These are phyloP conservation scores for Mythimna pallens DNA, from an alignment of 2,888 invertebrate genomes.

Conservation along the genomic window DNA sequence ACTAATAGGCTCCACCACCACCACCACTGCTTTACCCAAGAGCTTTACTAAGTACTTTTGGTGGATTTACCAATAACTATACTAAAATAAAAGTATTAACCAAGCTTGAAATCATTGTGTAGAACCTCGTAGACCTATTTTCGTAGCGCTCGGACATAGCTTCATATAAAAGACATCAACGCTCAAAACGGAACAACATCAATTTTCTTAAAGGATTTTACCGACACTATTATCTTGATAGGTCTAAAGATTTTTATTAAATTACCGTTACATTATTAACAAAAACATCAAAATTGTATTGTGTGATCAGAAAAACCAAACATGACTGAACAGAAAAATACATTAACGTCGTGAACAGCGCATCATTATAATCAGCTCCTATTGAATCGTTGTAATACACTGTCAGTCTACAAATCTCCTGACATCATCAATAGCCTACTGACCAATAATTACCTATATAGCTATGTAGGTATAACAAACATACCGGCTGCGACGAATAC, in stretches of 20 bases:
- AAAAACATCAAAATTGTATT: not conserved
- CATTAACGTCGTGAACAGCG: not conserved
- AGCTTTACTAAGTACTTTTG: not conserved
- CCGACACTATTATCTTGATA: not conserved
- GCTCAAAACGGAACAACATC: not conserved
- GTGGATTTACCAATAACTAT: not conserved
- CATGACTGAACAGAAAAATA: not conserved
- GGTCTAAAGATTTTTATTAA: not conserved
- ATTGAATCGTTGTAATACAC: slow-evolving; percentile 2
- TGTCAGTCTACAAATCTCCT: slow-evolving; percentile 5
- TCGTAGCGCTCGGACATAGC: slow-evolving; percentile 2
- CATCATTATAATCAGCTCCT: slow-evolving; percentile 13
- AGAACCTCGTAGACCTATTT: not conserved
- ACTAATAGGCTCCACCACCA: too few relatives aligned
- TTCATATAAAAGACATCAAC: slow-evolving; percentile 59
- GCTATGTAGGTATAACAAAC: slow-evolving; percentile 21
- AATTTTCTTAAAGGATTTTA: not conserved
- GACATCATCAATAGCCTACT: slow-evolving; percentile 42
- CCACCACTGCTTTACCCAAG: not conserved
- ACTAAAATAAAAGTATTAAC: not conserved
- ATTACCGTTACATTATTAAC: slow-evolving; percentile 7
- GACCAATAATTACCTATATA: slow-evolving; percentile 31
- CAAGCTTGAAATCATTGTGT: not conserved
- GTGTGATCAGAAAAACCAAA: slow-evolving; percentile 9
- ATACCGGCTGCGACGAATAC: slow-evolving; percentile 5